Conservation (phyloP, 2,888 invertebrate species). For the Patella ulyssiponensis region DNA sequence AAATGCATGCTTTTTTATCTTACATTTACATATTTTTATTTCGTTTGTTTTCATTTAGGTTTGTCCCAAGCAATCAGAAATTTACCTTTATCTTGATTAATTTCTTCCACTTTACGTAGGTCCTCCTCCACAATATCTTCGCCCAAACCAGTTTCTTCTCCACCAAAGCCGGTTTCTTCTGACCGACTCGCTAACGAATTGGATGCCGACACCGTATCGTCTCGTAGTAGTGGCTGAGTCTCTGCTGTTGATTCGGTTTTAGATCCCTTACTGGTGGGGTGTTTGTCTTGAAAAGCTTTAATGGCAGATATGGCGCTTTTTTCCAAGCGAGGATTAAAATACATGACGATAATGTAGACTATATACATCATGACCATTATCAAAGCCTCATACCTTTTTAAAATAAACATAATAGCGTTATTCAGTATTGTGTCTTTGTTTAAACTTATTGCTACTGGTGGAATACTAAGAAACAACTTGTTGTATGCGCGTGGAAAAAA, state of each 20-base stretch:
- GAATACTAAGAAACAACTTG: no score
- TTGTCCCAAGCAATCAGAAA: background rate
- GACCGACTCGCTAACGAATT: slow-evolving; percentile 11
- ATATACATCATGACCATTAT: slow-evolving; percentile 89
- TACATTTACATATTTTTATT: no score
- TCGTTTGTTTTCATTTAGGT: no score
- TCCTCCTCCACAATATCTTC: slow-evolving; percentile 4
- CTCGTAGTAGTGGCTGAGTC: background rate
- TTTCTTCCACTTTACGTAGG: background rate
- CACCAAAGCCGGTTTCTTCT: slow-evolving; percentile 12
- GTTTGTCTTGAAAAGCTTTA: slow-evolving; percentile 9
- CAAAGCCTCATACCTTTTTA: slow-evolving; percentile 87
- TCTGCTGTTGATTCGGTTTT: slow-evolving; percentile 32
- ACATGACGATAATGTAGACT: slow-evolving; percentile 86
- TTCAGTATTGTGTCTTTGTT: no score
- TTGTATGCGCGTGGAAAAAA: background rate
- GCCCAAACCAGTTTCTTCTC: slow-evolving; percentile 23
- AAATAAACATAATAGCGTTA: no score
- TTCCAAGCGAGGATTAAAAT: slow-evolving; percentile 80
- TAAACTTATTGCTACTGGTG: no score
- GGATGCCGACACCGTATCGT: slow-evolving; percentile 20
- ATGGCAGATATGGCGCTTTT: slow-evolving; percentile 14
- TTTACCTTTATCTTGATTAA: slow-evolving; percentile 8
- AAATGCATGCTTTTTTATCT: no score
- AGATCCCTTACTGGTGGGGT: slow-evolving; percentile 29